Evolutionary conservation across 92 coral and sea anemone species (phyloP).

Genomic region (Umimayanthus chanpuru): DNA sequence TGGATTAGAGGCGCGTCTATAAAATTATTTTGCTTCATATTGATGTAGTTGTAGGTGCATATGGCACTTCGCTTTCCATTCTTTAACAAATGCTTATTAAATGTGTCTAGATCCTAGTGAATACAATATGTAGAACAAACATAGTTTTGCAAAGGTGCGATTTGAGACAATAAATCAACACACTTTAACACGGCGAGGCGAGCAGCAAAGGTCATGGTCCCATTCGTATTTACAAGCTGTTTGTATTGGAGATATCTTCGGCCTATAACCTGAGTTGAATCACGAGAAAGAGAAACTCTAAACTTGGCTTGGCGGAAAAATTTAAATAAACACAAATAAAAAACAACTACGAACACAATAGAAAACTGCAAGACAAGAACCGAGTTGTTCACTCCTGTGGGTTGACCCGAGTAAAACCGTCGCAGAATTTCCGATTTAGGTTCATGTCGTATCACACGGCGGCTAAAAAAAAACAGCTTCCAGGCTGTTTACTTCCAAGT

Average conservation of each 20-base stretch:
- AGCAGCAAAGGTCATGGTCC: conserved; percentile 26
- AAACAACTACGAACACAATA: neutral
- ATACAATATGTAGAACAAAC: conserved; percentile 26
- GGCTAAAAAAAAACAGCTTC: neutral
- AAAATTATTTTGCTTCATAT: conserved; percentile 7
- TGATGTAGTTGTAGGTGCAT: neutral
- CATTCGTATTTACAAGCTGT: neutral
- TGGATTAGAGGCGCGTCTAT: neutral
- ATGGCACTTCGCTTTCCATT: neutral
- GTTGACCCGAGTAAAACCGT: conserved; percentile 22
- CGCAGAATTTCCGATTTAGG: conserved; percentile 43
- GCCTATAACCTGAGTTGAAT: neutral
- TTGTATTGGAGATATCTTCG: neutral
- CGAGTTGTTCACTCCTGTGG: neutral
- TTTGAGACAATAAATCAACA: conserved; percentile 32
- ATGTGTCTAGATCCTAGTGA: neutral
- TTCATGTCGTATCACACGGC: conserved; percentile 19
- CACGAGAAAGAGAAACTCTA: neutral
- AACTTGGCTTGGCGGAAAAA: neutral
- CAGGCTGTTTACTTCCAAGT: conserved; percentile 1
- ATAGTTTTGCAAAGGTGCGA: conserved; percentile 37
- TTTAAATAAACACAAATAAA: conserved; percentile 12
- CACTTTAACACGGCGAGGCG: neutral
- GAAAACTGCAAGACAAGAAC: conserved; percentile 18
- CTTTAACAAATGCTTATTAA: conserved; percentile 45